Base-by-base conservation (phyloP, 2,797 vertebrate species). In the Lophotriccus pileatus region DNA sequence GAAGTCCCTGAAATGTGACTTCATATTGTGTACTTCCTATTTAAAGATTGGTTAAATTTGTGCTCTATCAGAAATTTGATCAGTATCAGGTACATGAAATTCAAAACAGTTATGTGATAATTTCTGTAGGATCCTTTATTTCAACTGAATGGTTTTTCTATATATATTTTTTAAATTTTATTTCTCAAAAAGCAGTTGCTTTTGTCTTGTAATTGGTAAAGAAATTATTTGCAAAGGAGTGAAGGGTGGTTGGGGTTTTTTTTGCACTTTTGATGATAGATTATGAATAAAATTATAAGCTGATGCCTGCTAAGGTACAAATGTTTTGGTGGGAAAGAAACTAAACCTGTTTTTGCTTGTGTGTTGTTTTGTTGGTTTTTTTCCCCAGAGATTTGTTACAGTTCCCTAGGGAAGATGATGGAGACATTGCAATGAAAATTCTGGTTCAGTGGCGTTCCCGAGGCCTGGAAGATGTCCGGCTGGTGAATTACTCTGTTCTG, bases 401-500 rank as follows among this genome's bases (percentile, higher is more conserved):
- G 85, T 84, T 98, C 44, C 89, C 98, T 91, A 74, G 90, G 77
- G 97, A 98, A 87, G 98, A 97, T 8, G 98, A 98, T 83, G 97
- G 96, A 76, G 98, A 98, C 55, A 84, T 98, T 88, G 98, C 98
- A 75, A 94, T 96, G 94, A 97, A 97, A 67, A 98, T 99, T 68
- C 98, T 98, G 97, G 97, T 93, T 90, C 98, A 98, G n/a, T 99
- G 99, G 99, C 97, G 96, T 69, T 98, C 98, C 66, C 96, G 98
- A 41, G 99, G 99, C 66, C 97, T 99, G 91, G 98, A 98, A 75
- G 98, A 99, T n/a, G 97, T 99, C 86, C 98, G 73, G 78, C 94
- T 99, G 88, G 97, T 98, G 94, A 99, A 99, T 98, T 99, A 99
- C 93, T 98, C 98, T 1, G 98, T 99, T 85, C 97, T 99, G 87